phyloP scores from a whole-genome alignment of 1,140 invertebrate species.

The Trissolcus basalis region DNA sequence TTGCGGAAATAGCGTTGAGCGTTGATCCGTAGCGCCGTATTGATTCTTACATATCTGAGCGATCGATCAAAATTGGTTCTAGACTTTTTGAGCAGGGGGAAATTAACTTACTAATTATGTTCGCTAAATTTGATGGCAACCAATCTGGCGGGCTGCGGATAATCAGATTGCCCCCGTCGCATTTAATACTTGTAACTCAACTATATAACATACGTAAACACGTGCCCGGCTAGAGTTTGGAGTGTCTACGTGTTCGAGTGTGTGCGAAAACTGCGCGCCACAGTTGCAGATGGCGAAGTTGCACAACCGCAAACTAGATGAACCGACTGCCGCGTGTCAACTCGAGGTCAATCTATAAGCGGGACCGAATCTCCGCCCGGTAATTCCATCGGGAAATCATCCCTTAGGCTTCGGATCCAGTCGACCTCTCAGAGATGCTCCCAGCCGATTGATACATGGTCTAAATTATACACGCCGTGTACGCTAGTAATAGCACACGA shows the following conservation, averaged over 20 bases:
- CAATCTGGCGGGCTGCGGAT: slow-evolving; percentile 19
- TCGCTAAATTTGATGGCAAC: slow-evolving; percentile 25
- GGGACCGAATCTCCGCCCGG: slow-evolving; percentile 28
- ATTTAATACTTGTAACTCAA: slow-evolving; percentile 42
- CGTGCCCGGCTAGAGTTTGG: slow-evolving; percentile 18
- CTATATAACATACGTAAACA: slow-evolving; percentile 30
- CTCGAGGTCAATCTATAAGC: slow-evolving; percentile 41
- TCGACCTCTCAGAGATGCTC: slow-evolving; percentile 18
- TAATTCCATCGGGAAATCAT: slow-evolving; percentile 56
- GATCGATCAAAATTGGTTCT: slow-evolving; percentile 21
- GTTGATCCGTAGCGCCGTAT: slow-evolving; percentile 1
- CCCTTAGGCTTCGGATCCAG: slow-evolving; percentile 50
- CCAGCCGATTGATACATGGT: slow-evolving; percentile 50
- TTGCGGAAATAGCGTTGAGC: slow-evolving; percentile 2
- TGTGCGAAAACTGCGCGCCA: slow-evolving; percentile 42
- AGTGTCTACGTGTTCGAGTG: slow-evolving; percentile 27
- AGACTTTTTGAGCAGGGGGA: background rate
- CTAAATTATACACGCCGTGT: slow-evolving; percentile 52
- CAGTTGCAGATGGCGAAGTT: slow-evolving; percentile 49
- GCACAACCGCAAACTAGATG: slow-evolving; percentile 50
- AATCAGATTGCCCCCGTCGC: slow-evolving; percentile 39
- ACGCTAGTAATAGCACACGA: slow-evolving; percentile 26
- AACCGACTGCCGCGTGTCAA: slow-evolving; percentile 53
- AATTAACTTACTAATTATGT: slow-evolving; percentile 30
- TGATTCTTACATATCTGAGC: slow-evolving; percentile 9